A percentile compares a stretch with the other conserved stretches of the same genome.
Evolutionary conservation across 2,888 invertebrate species (phyloP).

Genomic region (Aphrophora alni): DNA sequence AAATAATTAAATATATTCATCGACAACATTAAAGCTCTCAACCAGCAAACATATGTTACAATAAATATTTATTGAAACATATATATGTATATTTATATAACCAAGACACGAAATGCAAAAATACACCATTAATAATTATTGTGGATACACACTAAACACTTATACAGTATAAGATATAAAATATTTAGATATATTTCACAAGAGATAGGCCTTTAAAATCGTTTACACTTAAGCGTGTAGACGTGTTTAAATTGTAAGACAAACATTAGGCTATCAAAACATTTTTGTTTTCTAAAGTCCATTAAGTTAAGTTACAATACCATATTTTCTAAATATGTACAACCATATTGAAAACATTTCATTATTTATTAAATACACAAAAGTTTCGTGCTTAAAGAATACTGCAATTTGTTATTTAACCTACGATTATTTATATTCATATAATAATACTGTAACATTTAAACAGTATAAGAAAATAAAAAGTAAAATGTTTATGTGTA

Average conservation of each 20-base stretch:
- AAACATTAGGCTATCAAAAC: background rate
- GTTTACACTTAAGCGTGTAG: background rate
- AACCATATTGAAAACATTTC: background rate
- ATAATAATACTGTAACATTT: background rate
- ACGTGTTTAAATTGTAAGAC: background rate
- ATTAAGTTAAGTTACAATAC: background rate
- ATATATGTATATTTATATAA: background rate
- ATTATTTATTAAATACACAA: background rate
- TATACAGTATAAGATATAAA: background rate
- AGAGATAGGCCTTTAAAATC: slow-evolving; percentile 6
- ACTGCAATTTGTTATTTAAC: background rate
- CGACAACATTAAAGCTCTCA: slow-evolving; percentile 1
- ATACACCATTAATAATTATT: slow-evolving; percentile 9
- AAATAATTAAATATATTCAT: background rate
- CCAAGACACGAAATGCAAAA: background rate
- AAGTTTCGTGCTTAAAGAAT: background rate
- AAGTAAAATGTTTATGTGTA: too few species aligned
- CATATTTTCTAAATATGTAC: background rate
- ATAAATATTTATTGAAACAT: background rate
- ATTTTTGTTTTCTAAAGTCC: background rate
- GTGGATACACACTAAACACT: background rate
- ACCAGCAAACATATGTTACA: slow-evolving; percentile 5
- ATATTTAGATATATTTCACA: slow-evolving; percentile 9
- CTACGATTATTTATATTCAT: background rate
- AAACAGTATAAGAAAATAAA: too few species aligned